Evolutionary conservation across 2,888 invertebrate species (phyloP).

Genomic region (Drosophila prostipennis): DNA sequence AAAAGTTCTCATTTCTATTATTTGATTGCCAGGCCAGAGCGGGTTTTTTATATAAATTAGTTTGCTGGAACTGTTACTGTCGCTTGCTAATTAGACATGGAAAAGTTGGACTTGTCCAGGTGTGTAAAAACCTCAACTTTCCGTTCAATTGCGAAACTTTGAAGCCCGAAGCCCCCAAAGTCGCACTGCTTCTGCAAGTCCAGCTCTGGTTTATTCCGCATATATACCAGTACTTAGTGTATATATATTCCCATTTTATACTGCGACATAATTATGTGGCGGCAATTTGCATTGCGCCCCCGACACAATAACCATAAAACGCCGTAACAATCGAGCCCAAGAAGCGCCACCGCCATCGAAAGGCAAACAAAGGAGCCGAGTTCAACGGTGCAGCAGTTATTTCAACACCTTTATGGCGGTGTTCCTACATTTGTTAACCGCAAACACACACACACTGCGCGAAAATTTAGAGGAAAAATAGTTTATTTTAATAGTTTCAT

Average conservation of each 20-base stretch:
- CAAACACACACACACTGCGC: slow-evolving; percentile 24
- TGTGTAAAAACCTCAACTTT: slow-evolving; percentile 33
- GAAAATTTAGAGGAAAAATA: not conserved
- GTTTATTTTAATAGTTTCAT: too few species aligned
- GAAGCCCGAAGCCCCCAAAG: slow-evolving; percentile 20
- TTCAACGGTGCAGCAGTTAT: slow-evolving; percentile 65
- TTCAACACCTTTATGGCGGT: slow-evolving; percentile 73
- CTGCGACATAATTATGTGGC: slow-evolving; percentile 76
- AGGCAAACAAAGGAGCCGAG: slow-evolving; percentile 22
- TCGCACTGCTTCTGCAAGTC: not conserved
- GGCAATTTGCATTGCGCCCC: slow-evolving; percentile 72
- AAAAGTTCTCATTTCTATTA: slow-evolving; percentile 58
- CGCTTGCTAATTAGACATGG: slow-evolving; percentile 68
- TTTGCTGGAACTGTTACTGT: slow-evolving; percentile 42
- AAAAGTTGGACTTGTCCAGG: slow-evolving; percentile 49
- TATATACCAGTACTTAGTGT: slow-evolving; percentile 32
- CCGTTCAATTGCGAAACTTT: slow-evolving; percentile 28
- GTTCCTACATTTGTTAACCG: slow-evolving; percentile 56
- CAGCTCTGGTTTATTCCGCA: not conserved
- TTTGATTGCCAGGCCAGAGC: slow-evolving; percentile 50
- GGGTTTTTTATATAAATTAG: slow-evolving; percentile 59
- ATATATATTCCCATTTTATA: slow-evolving; percentile 3
- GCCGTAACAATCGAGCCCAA: slow-evolving; percentile 64
- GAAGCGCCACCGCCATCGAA: slow-evolving; percentile 28
- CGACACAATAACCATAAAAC: slow-evolving; percentile 65